Evolutionary conservation across 2,888 invertebrate genomes (phyloP).

Genomic region (Drosophila putrida): DNA sequence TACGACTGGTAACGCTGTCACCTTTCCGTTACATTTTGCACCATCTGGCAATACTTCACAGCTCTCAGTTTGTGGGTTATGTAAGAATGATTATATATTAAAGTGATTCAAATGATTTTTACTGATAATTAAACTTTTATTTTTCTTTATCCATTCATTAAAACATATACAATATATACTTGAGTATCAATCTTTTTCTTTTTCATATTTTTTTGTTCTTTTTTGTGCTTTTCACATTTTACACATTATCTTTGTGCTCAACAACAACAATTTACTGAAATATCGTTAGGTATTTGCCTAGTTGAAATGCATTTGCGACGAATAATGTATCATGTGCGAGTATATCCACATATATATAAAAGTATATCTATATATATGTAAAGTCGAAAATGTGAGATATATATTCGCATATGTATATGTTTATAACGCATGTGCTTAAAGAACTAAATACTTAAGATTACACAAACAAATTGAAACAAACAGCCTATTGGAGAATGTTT

Average conservation of each 20-base stretch:
- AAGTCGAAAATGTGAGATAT: conserved; percentile 27
- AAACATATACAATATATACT: conserved; percentile 59
- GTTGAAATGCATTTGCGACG: conserved; percentile 68
- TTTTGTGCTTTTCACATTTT: conserved; percentile 27
- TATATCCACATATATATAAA: conserved; percentile 7
- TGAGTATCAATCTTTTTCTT: conserved; percentile 67
- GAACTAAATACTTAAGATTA: conserved; percentile 68
- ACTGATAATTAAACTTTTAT: conserved; percentile 63
- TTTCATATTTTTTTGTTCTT: conserved; percentile 37
- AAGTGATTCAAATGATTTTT: not conserved
- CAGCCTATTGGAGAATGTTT: conserved; percentile 76
- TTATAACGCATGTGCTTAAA: conserved; percentile 78
- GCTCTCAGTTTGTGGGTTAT: conserved; percentile 5
- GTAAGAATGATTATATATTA: not conserved
- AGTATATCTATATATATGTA: conserved; percentile 30
- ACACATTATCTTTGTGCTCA: conserved; percentile 37
- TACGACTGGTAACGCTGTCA: conserved; percentile 2
- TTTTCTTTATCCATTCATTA: conserved; percentile 61
- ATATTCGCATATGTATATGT: conserved; percentile 47
- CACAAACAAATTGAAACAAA: conserved; percentile 81
- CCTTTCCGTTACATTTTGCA: conserved; percentile 28
- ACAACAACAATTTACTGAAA: conserved; percentile 68
- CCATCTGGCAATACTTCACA: conserved; percentile 45
- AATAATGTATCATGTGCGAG: conserved; percentile 33
- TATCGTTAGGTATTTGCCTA: conserved; percentile 56